Conservation (phyloP, 2,113 vertebrate genomes). For the Rhinolophus ferrumequinum region DNA sequence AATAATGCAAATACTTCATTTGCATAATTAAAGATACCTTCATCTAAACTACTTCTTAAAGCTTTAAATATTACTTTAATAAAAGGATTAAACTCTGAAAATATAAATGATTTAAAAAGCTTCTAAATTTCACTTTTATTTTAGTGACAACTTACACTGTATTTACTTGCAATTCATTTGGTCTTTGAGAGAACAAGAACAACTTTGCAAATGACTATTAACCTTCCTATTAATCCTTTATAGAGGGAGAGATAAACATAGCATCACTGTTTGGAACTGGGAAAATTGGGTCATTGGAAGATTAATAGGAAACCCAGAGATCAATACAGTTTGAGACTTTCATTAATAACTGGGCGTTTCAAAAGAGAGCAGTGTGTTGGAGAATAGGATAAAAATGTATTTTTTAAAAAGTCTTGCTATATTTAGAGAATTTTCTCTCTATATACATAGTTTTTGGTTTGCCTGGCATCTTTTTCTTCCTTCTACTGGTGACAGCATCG, state of each 20-base stretch:
- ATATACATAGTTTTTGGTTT: neutral
- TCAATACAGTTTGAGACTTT: neutral
- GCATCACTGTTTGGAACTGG: neutral
- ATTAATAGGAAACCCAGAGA: neutral
- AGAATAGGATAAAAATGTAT: neutral
- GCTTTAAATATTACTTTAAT: neutral
- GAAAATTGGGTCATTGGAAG: neutral
- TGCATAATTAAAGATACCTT: neutral
- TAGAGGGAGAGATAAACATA: neutral
- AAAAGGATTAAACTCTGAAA: slow-evolving; percentile 2
- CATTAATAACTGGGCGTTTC: neutral
- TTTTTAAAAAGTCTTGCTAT: neutral
- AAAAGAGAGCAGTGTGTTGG: neutral
- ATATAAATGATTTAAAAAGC: neutral
- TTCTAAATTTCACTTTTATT: neutral
- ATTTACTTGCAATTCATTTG: neutral
- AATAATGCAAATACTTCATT: neutral
- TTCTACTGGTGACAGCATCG: neutral
- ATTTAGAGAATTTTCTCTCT: neutral
- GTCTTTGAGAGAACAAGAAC: neutral
- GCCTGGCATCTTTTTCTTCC: neutral
- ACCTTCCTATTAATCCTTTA: neutral
- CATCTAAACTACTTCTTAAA: neutral
- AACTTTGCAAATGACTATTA: neutral
- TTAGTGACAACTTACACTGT: neutral